Percentiles rank a stretch among this genome's conserved stretches.
Conservation (phyloP, 2,113 vertebrate species). For the Syngnathoides biaculeatus region DNA sequence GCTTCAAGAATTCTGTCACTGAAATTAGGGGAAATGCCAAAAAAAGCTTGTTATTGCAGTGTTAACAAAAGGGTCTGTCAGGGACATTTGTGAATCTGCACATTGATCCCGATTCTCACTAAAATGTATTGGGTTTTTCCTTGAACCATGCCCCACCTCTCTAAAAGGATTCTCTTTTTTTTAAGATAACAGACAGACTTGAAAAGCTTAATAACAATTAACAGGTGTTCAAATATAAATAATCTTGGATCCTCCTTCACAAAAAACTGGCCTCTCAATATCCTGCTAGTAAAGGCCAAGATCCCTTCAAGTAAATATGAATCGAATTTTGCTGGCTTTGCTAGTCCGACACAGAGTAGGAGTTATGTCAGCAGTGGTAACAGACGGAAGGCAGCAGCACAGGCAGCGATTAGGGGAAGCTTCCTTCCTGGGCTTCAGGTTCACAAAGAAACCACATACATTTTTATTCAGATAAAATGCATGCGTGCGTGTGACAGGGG, state of each 20-base stretch:
- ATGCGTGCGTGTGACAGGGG: neutral
- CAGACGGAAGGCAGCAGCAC: conserved; percentile 48
- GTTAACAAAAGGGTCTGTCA: neutral
- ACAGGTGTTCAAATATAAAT: neutral
- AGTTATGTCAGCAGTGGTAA: conserved; percentile 42
- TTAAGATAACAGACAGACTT: neutral
- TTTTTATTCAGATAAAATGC: conserved; percentile 39
- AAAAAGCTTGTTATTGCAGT: neutral
- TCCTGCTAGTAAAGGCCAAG: conserved; percentile 9
- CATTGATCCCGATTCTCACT: neutral
- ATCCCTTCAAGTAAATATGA: conserved; percentile 26
- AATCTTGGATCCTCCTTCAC: neutral
- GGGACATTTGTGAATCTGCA: neutral
- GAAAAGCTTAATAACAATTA: neutral
- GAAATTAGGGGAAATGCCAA: neutral
- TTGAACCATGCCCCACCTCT: neutral
- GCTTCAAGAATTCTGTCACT: neutral
- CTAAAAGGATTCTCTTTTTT: neutral
- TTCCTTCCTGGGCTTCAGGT: conserved; percentile 53
- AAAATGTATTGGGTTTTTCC: neutral
- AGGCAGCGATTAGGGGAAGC: conserved; percentile 38
- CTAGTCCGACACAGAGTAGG: conserved; percentile 10
- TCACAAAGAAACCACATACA: conserved; percentile 33
- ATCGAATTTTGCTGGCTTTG: conserved; percentile 19
- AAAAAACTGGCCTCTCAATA: conserved; percentile 13